Percentiles rank a stretch among this genome's conserved stretches.
phyloP scores from a whole-genome alignment of 2,113 vertebrate genomes.

The Nannospalax galili region DNA sequence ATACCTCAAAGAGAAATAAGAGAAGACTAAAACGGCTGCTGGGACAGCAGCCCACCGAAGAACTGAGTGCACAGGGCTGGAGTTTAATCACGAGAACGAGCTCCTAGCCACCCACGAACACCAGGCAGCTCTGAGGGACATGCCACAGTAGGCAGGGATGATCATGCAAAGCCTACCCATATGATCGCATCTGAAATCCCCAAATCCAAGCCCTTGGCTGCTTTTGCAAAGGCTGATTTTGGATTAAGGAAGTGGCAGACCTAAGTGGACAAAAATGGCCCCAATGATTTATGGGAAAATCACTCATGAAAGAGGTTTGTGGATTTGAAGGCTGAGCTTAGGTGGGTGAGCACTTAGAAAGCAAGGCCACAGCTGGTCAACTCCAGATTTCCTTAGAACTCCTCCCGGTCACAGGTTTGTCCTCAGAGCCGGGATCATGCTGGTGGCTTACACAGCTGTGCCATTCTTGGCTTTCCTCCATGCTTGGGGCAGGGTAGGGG shows the following conservation, averaged over 20 bases:
- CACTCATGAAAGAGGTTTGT: slow-evolving; percentile 8
- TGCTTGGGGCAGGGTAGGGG: background rate
- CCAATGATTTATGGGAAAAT: background rate
- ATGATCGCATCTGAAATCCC: slow-evolving; percentile 34
- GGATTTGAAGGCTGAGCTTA: slow-evolving; percentile 8
- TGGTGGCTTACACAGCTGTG: background rate
- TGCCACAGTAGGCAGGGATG: rapidly evolving
- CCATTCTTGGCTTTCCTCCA: background rate
- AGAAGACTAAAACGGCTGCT: background rate
- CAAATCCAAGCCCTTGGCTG: slow-evolving; percentile 18
- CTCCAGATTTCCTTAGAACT: background rate
- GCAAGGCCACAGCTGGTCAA: background rate
- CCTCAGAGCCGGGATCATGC: background rate
- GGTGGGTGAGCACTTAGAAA: background rate
- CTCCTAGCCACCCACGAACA: background rate
- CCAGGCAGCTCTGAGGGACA: background rate
- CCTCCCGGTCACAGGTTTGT: background rate
- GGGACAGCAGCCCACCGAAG: background rate
- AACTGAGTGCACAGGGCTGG: background rate
- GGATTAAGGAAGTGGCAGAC: background rate
- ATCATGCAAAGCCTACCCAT: background rate
- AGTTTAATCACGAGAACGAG: background rate
- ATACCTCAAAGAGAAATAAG: background rate
- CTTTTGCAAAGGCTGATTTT: background rate
- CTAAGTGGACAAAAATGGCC: slow-evolving; percentile 33